Evolutionary conservation across 1,140 invertebrate genomes (phyloP).

Genomic region (Aphaenogaster floridana): DNA sequence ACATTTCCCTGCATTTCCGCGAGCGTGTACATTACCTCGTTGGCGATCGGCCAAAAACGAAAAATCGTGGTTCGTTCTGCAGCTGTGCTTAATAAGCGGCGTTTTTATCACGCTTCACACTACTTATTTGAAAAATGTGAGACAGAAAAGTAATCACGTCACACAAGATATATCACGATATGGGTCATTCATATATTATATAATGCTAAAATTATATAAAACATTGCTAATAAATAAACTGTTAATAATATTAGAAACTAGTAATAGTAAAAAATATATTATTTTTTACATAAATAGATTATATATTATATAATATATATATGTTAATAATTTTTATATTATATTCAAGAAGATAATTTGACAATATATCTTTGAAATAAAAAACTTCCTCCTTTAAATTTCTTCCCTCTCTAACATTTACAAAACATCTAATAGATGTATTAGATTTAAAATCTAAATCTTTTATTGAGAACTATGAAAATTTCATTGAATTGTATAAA

Average conservation of each 20-base stretch:
- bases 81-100: constrained; percentile 63
- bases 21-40: background rate
- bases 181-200: background rate
- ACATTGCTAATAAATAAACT: background rate
- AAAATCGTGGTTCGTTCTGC: constrained; percentile 47
- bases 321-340: background rate
- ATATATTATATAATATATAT: too few species aligned
- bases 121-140: background rate
- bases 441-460: background rate
- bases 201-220: constrained; percentile 4
- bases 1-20: constrained; percentile 23
- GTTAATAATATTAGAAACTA: background rate
- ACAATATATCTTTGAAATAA: background rate
- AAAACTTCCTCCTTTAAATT: background rate
- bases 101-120: constrained; percentile 63
- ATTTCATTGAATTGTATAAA: background rate
- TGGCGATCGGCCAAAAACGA: constrained; percentile 61
- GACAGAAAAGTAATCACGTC: background rate
- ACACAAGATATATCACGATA: background rate
- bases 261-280: background rate
- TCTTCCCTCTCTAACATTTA: background rate
- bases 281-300: too few species aligned
- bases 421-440: background rate
- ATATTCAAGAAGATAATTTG: background rate
- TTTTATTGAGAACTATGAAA: background rate